Percentiles rank a stretch among this genome's conserved stretches.
These are phyloP conservation scores for Sander vitreus DNA, from an alignment of 2,113 vertebrate species.

Conservation along the genomic window DNA sequence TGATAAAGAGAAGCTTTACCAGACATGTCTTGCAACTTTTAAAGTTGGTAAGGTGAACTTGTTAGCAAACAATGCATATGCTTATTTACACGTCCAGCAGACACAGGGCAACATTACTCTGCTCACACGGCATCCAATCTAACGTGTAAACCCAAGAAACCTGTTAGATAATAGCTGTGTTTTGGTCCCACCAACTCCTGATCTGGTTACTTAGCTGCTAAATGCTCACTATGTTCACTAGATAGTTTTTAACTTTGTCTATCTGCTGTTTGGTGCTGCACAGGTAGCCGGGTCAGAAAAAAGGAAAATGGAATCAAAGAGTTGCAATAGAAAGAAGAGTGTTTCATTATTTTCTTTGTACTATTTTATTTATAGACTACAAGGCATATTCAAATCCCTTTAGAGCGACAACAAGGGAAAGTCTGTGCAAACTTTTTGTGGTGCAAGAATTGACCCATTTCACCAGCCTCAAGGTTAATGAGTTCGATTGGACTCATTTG, in stretches of 20 bases:
- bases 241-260: neutral
- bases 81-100: neutral
- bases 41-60: neutral
- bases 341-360: neutral
- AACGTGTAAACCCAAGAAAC: slow-evolving; percentile 19
- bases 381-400: neutral
- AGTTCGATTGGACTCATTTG: slow-evolving; percentile 72
- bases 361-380: slow-evolving; percentile 2
- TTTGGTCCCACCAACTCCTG: neutral
- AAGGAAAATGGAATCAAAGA: neutral
- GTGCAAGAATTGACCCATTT: slow-evolving; percentile 67
- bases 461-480: slow-evolving; percentile 65
- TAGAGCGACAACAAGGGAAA: slow-evolving; percentile 21
- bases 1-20: neutral
- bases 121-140: slow-evolving; percentile 67
- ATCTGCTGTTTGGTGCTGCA: neutral
- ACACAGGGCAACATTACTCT: neutral
- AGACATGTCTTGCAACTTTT: neutral
- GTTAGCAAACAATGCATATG: neutral
- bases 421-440: slow-evolving; percentile 52
- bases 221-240: neutral
- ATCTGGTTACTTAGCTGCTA: neutral
- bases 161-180: neutral
- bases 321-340: neutral
- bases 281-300: too few species aligned